Evolutionary conservation across 2,797 vertebrate genomes (phyloP).

Genomic region (Cephalopachus bancanus): DNA sequence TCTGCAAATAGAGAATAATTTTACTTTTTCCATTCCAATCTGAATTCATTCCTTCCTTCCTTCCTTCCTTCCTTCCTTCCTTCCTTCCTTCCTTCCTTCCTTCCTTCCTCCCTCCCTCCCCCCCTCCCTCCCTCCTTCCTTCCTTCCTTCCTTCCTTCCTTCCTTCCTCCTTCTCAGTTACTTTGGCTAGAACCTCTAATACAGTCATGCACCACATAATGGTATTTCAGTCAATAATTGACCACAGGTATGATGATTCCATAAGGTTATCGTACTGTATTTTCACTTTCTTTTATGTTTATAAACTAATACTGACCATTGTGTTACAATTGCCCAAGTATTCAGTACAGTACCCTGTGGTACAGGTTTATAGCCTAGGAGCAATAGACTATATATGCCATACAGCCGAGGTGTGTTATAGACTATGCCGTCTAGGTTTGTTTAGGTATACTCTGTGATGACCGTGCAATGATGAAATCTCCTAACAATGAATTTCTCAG

Average conservation of each 20-base stretch:
- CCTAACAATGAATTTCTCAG: neutral
- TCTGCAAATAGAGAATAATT: neutral
- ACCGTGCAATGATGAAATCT: neutral
- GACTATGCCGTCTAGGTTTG: neutral
- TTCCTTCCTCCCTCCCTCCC: no score
- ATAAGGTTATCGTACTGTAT: neutral
- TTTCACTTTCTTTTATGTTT: neutral
- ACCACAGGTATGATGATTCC: neutral
- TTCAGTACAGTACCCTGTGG: neutral
- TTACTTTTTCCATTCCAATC: neutral
- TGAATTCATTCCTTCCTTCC: neutral
- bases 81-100: no score
- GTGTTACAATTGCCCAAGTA: neutral
- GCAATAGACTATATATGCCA: neutral
- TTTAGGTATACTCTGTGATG: neutral
- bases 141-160: no score
- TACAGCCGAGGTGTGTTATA: neutral
- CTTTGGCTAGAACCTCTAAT: neutral
- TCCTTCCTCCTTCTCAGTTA: neutral
- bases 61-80: no score
- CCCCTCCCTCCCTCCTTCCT: no score
- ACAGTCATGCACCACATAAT: neutral
- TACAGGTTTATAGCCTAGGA: neutral
- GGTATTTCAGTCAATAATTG: no score
- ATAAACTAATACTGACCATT: neutral